phyloP scores from a whole-genome alignment of 2,113 vertebrate species.

The Petaurus breviceps region DNA sequence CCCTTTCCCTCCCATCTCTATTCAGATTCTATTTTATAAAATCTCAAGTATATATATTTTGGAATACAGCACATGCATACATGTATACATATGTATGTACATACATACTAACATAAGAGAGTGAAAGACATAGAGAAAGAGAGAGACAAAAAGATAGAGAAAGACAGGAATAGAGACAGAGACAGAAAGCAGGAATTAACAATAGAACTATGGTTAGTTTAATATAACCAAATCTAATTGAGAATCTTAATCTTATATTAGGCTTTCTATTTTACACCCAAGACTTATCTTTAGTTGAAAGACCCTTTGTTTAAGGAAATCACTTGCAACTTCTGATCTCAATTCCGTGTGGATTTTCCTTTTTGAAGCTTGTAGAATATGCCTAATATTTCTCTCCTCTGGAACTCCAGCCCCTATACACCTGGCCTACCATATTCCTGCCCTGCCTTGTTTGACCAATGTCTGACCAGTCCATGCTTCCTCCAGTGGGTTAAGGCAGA shows the following conservation, averaged over 20 bases:
- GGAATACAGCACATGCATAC: neutral
- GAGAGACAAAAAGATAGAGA: neutral
- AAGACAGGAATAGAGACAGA: neutral
- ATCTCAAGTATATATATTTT: neutral
- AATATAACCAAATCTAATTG: rapidly evolving
- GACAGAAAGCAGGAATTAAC: neutral
- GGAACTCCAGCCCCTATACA: rapidly evolving
- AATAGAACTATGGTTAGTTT: rapidly evolving
- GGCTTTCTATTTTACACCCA: neutral
- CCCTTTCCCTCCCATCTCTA: too few relatives aligned
- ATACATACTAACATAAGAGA: neutral
- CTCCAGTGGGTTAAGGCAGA: neutral
- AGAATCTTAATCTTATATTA: neutral
- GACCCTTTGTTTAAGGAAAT: neutral
- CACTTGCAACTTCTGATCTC: neutral
- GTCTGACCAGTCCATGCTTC: neutral
- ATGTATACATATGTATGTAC: neutral
- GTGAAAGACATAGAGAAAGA: too few relatives aligned
- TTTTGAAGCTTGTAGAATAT: rapidly evolving
- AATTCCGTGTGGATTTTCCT: rapidly evolving
- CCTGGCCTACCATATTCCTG: rapidly evolving
- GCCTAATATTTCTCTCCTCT: neutral
- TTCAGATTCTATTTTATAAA: neutral
- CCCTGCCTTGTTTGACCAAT: rapidly evolving
- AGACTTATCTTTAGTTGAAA: rapidly evolving